Percentiles rank a stretch among this genome's conserved stretches.
Evolutionary conservation across 2,113 vertebrate species (phyloP).

Genomic region (Sorex araneus): DNA sequence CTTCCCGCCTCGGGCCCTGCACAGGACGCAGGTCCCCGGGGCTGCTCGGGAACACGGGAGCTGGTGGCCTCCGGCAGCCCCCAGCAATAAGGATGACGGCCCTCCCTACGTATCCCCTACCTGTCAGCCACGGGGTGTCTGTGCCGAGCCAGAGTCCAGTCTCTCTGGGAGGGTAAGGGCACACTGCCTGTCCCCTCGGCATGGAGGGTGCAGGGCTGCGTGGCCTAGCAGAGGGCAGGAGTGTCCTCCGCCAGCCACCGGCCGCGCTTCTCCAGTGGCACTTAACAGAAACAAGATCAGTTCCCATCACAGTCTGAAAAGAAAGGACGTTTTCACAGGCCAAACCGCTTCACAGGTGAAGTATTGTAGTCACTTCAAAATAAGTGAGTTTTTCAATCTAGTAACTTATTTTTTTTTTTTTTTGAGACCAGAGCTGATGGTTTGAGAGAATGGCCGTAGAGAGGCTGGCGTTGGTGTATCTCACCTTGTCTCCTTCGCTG

Average conservation of each 20-base stretch:
- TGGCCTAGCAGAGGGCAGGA: no score
- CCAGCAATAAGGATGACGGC: not conserved
- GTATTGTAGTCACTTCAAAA: not conserved
- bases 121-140: not conserved
- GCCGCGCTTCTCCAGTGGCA: not conserved
- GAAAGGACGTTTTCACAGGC: not conserved
- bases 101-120: accelerated
- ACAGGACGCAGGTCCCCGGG: not conserved
- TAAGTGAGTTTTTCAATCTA: not conserved
- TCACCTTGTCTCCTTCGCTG: not conserved
- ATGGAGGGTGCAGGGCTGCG: no score
- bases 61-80: not conserved
- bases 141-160: not conserved
- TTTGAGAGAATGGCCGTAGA: not conserved
- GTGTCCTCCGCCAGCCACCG: not conserved
- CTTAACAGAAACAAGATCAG: not conserved
- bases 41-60: no score
- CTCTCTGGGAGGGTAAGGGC: accelerated
- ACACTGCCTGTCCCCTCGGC: not conserved
- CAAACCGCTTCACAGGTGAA: not conserved
- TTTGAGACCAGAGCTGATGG: not conserved
- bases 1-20: no score
- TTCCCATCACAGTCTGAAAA: not conserved
- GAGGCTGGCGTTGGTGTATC: not conserved
- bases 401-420: not conserved